These are phyloP conservation scores for Pachyramphus minor DNA, from an alignment of 2,113 vertebrate species.

Conservation along the genomic window DNA sequence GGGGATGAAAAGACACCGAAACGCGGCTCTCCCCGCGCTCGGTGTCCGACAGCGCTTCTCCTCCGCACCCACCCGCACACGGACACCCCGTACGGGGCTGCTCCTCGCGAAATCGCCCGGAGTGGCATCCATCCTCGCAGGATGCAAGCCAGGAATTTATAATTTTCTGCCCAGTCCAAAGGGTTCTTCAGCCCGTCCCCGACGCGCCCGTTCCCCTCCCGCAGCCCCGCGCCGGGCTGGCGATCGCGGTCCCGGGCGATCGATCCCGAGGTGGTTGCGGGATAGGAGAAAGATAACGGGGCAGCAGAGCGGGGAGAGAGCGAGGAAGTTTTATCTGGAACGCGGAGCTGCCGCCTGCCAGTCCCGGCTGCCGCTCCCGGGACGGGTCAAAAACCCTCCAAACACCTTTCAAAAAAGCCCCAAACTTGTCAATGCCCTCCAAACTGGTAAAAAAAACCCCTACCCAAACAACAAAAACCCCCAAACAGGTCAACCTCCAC, in stretches of 20 bases:
- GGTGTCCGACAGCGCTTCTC: background rate
- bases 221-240: background rate
- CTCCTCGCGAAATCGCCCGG: background rate
- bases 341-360: background rate
- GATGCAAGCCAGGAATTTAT: background rate
- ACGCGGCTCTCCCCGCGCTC: fast-evolving
- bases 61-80: background rate
- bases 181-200: background rate
- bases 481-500: background rate
- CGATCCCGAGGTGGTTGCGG: background rate
- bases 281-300: background rate
- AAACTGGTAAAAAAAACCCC: background rate
- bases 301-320: fast-evolving
- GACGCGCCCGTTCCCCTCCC: background rate
- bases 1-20: no score
- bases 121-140: background rate
- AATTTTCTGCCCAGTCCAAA: background rate
- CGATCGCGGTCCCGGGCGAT: background rate
- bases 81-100: background rate
- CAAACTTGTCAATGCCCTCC: background rate
- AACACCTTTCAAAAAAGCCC: background rate
- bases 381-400: background rate
- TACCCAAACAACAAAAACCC: no score
- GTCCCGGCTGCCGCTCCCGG: background rate
- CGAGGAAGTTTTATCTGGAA: background rate